A percentile compares a stretch with the other conserved stretches of the same genome.
These are phyloP conservation scores for Melanotaenia boesemani DNA, from an alignment of 2,797 vertebrate species.

Conservation along the genomic window DNA sequence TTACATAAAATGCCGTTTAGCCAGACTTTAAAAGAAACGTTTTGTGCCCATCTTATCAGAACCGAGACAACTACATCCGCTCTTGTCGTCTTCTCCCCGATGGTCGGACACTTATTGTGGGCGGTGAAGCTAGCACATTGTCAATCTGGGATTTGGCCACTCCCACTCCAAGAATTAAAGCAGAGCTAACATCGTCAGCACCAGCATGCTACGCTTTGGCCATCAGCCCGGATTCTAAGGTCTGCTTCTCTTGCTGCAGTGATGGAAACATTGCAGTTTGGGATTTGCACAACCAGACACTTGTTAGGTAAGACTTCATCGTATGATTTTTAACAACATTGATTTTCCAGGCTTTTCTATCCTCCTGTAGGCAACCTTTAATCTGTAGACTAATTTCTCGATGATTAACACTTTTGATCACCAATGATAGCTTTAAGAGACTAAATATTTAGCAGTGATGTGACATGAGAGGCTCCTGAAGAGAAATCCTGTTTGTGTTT, in stretches of 20 bases:
- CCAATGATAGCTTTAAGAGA: not conserved
- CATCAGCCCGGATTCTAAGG: slow-evolving; percentile 97
- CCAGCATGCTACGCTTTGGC: slow-evolving; percentile 96
- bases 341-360: not conserved
- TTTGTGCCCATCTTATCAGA: slow-evolving; percentile 76
- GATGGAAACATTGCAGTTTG: slow-evolving; percentile 97
- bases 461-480: slow-evolving; percentile 14
- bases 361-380: not conserved
- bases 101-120: slow-evolving; percentile 94
- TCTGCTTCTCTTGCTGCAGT: slow-evolving; percentile 98
- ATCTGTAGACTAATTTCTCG: not conserved
- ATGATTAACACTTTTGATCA: slow-evolving; percentile 16
- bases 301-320: slow-evolving; percentile 87
- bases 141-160: slow-evolving; percentile 98
- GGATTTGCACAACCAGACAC: slow-evolving; percentile 98
- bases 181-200: slow-evolving; percentile 94
- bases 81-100: slow-evolving; percentile 96
- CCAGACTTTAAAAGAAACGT: not conserved
- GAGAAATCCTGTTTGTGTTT: slow-evolving; percentile 16
- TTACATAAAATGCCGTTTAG: not conserved
- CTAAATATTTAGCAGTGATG: slow-evolving; percentile 4
- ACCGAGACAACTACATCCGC: slow-evolving; percentile 97
- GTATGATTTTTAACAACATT: slow-evolving; percentile 8
- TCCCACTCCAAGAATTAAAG: slow-evolving; percentile 95
- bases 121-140: slow-evolving; percentile 94